These are phyloP conservation scores for Bufotes viridis DNA, from an alignment of 2,797 vertebrate genomes.

Conservation along the genomic window DNA sequence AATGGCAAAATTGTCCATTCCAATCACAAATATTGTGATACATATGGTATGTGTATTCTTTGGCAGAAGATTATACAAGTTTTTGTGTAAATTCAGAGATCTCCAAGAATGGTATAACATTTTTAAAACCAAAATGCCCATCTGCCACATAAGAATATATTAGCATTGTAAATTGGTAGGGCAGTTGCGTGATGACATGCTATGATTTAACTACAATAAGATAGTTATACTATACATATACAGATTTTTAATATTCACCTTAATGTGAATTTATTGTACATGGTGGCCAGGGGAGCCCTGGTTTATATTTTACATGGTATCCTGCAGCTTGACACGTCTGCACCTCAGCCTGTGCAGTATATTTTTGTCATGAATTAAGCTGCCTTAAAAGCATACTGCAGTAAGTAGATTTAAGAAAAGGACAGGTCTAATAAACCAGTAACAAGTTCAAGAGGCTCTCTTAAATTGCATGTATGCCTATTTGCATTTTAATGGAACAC, in stretches of 20 bases:
- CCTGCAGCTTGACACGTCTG: background rate
- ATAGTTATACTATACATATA: background rate
- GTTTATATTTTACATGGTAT: background rate
- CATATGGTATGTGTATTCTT: too few species aligned
- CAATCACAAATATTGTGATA: too few species aligned
- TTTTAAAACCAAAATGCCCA: too few species aligned
- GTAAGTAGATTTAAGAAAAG: constrained; percentile 18
- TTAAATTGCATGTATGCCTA: constrained; percentile 25
- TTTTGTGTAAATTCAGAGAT: too few species aligned
- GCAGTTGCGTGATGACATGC: background rate
- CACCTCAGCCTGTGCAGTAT: background rate
- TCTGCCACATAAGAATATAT: too few species aligned
- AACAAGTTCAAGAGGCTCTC: constrained; percentile 17
- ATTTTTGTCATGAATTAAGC: constrained; percentile 21
- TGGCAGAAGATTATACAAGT: too few species aligned
- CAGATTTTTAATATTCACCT: background rate
- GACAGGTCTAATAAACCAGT: constrained; percentile 25
- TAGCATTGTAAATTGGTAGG: background rate
- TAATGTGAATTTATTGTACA: background rate
- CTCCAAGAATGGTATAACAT: too few species aligned
- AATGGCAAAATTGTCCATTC: too few species aligned
- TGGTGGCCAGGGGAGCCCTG: background rate
- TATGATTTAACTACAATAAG: background rate
- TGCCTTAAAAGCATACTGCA: constrained; percentile 3
- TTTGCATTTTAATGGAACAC: constrained; percentile 25